These are phyloP conservation scores for Arothron firmamentum DNA, from an alignment of 2,113 vertebrate species.

Conservation along the genomic window DNA sequence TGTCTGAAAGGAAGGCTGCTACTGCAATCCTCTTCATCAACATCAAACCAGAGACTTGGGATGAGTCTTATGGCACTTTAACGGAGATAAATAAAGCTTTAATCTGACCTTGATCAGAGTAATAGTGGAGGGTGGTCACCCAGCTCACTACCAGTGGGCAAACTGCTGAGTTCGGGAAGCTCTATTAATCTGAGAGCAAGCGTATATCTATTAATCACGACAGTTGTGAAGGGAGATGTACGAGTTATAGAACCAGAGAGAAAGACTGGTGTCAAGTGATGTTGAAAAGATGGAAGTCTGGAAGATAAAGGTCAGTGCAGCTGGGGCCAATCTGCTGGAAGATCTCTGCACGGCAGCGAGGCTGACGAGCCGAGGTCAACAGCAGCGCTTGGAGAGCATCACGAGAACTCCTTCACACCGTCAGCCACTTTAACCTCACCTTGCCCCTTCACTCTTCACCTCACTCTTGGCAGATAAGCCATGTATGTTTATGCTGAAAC, in stretches of 20 bases:
- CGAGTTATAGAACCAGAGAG: conserved; percentile 1
- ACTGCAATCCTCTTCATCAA: neutral
- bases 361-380: conserved; percentile 54
- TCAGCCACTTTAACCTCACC: conserved; percentile 31
- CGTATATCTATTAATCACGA: conserved; percentile 60
- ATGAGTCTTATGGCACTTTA: neutral
- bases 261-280: conserved; percentile 24
- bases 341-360: conserved; percentile 30
- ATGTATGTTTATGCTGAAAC: conserved; percentile 15
- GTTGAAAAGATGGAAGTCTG: conserved; percentile 13
- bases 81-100: conserved; percentile 9
- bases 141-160: conserved; percentile 27
- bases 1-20: neutral
- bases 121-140: conserved; percentile 32
- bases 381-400: conserved; percentile 36
- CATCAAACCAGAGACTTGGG: neutral
- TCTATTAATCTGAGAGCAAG: conserved; percentile 63
- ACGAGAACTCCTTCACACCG: conserved; percentile 45
- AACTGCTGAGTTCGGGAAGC: conserved; percentile 63
- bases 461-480: conserved; percentile 16
- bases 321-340: conserved; percentile 19
- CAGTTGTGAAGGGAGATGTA: no score
- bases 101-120: conserved; percentile 41
- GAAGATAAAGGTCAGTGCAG: conserved; percentile 28
- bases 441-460: conserved; percentile 13